Evolutionary conservation across 2,888 invertebrate species (phyloP).

Genomic region (Calephelis perditalis): DNA sequence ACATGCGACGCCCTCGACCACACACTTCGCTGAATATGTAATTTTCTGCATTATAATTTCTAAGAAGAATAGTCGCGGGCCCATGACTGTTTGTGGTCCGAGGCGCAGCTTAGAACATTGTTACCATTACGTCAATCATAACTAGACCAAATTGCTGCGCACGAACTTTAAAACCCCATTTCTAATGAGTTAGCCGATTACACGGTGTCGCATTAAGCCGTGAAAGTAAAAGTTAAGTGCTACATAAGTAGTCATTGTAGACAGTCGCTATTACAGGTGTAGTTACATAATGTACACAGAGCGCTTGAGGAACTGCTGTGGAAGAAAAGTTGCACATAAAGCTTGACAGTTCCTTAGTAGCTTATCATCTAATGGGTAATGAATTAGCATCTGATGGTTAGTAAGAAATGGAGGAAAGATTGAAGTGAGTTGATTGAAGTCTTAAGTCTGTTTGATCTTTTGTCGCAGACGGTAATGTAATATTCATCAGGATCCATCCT

Average conservation of each 20-base stretch:
- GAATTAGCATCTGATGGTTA: too few species aligned
- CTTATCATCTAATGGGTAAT: neutral
- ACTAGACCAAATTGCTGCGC: neutral
- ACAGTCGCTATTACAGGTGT: neutral
- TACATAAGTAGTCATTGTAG: neutral
- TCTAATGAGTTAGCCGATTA: constrained; percentile 11
- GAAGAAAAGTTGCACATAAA: neutral
- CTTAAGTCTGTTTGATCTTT: too few species aligned
- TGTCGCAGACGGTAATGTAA: too few species aligned
- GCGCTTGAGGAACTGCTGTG: neutral
- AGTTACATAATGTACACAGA: neutral
- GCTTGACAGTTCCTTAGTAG: neutral
- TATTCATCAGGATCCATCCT: too few species aligned
- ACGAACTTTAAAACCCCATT: constrained; percentile 8
- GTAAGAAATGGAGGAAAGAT: too few species aligned
- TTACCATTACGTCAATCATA: neutral
- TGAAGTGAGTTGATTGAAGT: too few species aligned
- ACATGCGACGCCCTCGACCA: too few species aligned
- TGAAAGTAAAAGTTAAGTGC: constrained; percentile 12
- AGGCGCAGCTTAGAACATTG: neutral
- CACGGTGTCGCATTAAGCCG: constrained; percentile 9
- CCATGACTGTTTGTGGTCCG: too few species aligned
- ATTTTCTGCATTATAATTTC: too few species aligned
- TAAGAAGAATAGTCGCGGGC: too few species aligned
- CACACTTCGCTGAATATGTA: too few species aligned